Evolutionary conservation across 2,113 vertebrate genomes (phyloP), one percentile per base, ranked within the genome.

Genomic region (Willisornis vidua): DNA sequence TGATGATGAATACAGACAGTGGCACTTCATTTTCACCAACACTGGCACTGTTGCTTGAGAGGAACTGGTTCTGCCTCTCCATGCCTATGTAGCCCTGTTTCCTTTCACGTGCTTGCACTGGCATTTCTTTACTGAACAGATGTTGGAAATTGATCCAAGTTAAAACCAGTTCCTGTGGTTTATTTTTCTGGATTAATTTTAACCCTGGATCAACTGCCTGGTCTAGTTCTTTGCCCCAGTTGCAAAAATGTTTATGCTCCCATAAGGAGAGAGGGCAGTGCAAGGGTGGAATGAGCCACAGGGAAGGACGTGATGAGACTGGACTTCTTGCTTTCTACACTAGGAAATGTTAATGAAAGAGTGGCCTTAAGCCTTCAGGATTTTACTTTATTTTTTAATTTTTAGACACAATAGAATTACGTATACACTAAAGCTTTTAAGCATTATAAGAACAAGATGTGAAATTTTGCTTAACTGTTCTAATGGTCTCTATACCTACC

Each of bases 111-210:
- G n/a, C 63, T 55, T 80, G 49, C 33, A n/a, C 0, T 55, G 49
- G 26, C 29, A 17, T 79, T 85, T 83, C 83, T 92, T 41, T 79
- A 51, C 75, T 52, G n/a, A 77, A 54, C 28, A 26, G 4, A n/a
- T 4, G 3, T 46, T 92, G 79, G 54, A 92, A 94, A 83, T 76
- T 6, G 29, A 86, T 93, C 28, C 52, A 67, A 52, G 62, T 83
- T 88, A 61, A 83, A 90, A 88, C 20, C 19, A 83, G 6, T 24
- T 77, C 26, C n/a, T 49, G 31, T 71, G 62, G 6, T 52, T 87
- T 90, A 19, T 55, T 75, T 70, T 84, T 83, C 26, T 84, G 86
- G 19, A 37, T 86, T 83, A 68, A 62, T 92, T 94, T 95, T 86
- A 92, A 86, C 54, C 24, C 23, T 3, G 4, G 9, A 73, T 82